Percentiles rank a stretch among this genome's conserved stretches.
These are phyloP conservation scores for Dynastes grantii DNA, from an alignment of 2,888 invertebrate species.

Conservation along the genomic window DNA sequence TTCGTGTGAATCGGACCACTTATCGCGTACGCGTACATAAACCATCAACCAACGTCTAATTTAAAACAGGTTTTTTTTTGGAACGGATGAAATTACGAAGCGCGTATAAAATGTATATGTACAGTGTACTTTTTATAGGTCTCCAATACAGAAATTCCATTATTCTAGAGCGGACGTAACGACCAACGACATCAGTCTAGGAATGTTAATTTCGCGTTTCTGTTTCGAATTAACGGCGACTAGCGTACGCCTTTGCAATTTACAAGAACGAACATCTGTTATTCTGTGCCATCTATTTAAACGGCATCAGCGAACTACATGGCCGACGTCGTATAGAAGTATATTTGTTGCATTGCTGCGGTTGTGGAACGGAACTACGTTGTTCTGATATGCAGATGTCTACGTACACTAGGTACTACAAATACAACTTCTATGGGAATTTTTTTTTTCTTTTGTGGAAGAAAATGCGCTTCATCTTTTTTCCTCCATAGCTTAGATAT, in stretches of 20 bases:
- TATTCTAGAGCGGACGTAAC: slow-evolving; percentile 19
- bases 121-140: background rate
- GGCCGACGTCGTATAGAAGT: too few relatives aligned
- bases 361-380: too few relatives aligned
- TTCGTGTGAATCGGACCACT: slow-evolving; percentile 34
- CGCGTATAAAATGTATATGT: background rate
- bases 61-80: background rate
- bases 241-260: slow-evolving; percentile 35
- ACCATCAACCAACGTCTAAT: slow-evolving; percentile 11
- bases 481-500: too few relatives aligned
- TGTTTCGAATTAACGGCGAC: slow-evolving; percentile 39
- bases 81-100: background rate
- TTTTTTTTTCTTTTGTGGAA: too few relatives aligned
- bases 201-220: slow-evolving; percentile 44
- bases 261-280: slow-evolving; percentile 39
- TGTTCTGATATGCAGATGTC: too few relatives aligned
- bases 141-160: slow-evolving; percentile 21
- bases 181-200: slow-evolving; percentile 26
- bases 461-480: too few relatives aligned
- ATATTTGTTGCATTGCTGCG: too few relatives aligned
- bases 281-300: slow-evolving; percentile 31
- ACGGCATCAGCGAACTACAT: slow-evolving; percentile 7
- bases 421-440: too few relatives aligned
- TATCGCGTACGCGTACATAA: slow-evolving; percentile 10
- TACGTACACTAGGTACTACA: too few relatives aligned